These are phyloP conservation scores for Dysidea cf. avara DNA, from an alignment of 37 sponge, comb jelly and placozoan genomes.

Conservation along the genomic window DNA sequence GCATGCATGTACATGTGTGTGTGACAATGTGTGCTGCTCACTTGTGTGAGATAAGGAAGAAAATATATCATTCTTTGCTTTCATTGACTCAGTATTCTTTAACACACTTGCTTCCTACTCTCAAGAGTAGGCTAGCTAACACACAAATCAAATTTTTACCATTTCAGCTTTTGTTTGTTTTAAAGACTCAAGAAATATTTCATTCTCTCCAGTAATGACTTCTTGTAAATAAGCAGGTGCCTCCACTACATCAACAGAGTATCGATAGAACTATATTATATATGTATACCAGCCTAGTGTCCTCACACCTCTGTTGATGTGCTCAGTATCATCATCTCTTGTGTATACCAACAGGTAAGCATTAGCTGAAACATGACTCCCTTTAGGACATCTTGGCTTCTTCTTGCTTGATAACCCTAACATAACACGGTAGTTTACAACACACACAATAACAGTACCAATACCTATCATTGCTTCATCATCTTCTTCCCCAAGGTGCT, in stretches of 20 bases:
- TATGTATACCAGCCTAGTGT: too few relatives aligned
- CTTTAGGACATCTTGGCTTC: constrained; percentile 9
- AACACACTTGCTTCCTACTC: not conserved
- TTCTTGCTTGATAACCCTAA: not conserved
- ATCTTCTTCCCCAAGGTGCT: constrained; percentile 28
- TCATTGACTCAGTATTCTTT: not conserved
- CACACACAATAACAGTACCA: not conserved
- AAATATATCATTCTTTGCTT: not conserved
- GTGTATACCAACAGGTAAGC: constrained; percentile 53
- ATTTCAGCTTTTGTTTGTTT: constrained; percentile 8
- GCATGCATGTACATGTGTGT: not conserved
- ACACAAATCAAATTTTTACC: not conserved
- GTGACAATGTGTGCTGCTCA: not conserved
- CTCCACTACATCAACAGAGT: not conserved
- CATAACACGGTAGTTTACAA: not conserved
- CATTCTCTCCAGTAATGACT: constrained; percentile 7
- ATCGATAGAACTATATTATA: too few relatives aligned
- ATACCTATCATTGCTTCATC: constrained; percentile 3
- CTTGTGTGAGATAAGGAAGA: too few relatives aligned
- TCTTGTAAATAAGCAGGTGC: constrained; percentile 7
- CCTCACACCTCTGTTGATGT: not conserved
- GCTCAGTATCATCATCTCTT: not conserved
- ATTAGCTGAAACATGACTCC: constrained; percentile 25
- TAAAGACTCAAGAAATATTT: not conserved
- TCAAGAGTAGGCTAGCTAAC: not conserved